These are phyloP conservation scores for Peribatodes rhomboidaria DNA, from an alignment of 2,888 invertebrate genomes.

Conservation along the genomic window DNA sequence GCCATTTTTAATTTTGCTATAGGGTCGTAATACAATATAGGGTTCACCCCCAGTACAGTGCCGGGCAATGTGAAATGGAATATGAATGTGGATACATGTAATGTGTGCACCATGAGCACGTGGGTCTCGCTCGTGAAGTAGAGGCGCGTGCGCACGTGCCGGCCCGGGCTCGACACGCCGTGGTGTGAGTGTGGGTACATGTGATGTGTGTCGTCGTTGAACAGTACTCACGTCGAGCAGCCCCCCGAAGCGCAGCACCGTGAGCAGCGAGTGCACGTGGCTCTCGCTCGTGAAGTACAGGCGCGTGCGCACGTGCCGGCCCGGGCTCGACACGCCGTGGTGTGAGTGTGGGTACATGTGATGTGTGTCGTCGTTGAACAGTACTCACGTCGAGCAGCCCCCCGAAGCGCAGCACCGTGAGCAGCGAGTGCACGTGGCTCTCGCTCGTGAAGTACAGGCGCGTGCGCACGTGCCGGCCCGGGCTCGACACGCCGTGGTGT, in stretches of 20 bases:
- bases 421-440: slow-evolving; percentile 98
- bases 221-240: slow-evolving; percentile 92
- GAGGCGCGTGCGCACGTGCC: slow-evolving; percentile 98
- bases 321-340: slow-evolving; percentile 99
- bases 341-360: too few species aligned
- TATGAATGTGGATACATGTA: too few species aligned
- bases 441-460: slow-evolving; percentile 99
- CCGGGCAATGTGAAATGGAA: too few species aligned
- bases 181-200: too few species aligned
- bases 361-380: too few species aligned
- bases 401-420: slow-evolving; percentile 97
- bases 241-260: slow-evolving; percentile 97
- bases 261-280: slow-evolving; percentile 98
- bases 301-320: slow-evolving; percentile 98
- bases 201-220: too few species aligned
- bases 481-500: slow-evolving; percentile 99
- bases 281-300: slow-evolving; percentile 99
- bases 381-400: slow-evolving; percentile 93
- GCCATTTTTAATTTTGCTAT: too few species aligned
- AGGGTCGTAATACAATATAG: too few species aligned
- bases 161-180: slow-evolving; percentile 99
- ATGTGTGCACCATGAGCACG: slow-evolving; percentile 98
- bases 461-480: slow-evolving; percentile 98
- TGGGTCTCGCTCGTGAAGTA: slow-evolving; percentile 99
- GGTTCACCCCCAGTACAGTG: too few species aligned